phyloP scores from a whole-genome alignment of 2,888 invertebrate species.

The Eupithecia vulgata region DNA sequence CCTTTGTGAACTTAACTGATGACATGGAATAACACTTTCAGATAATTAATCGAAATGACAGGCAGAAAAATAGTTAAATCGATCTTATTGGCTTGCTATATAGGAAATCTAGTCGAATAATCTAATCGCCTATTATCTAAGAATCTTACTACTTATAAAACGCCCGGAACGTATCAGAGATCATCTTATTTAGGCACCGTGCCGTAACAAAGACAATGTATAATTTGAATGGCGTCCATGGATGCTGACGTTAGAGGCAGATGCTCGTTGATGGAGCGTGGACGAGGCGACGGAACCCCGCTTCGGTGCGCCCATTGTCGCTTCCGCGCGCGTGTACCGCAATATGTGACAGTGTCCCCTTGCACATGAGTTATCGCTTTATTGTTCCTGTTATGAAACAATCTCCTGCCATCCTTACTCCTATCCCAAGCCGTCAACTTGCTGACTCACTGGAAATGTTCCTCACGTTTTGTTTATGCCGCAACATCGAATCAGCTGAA shows the following conservation, averaged over 20 bases:
- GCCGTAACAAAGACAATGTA: constrained; percentile 4
- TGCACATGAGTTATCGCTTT: constrained; percentile 34
- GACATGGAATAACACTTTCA: neutral
- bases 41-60: neutral
- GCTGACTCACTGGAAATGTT: constrained; percentile 11
- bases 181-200: neutral
- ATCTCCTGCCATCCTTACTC: constrained; percentile 14
- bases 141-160: neutral
- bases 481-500: neutral
- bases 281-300: constrained; percentile 75
- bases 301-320: constrained; percentile 73
- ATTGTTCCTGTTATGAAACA: constrained; percentile 38
- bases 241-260: constrained; percentile 43
- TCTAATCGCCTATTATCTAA: neutral
- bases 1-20: constrained; percentile 27
- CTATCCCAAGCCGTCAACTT: neutral
- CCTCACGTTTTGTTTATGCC: constrained; percentile 10
- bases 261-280: constrained; percentile 71
- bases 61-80: neutral
- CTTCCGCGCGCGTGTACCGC: constrained; percentile 62
- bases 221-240: constrained; percentile 13
- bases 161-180: neutral
- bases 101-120: neutral
- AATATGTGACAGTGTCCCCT: constrained; percentile 34
- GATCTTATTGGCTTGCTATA: neutral